A percentile compares a stretch with the other conserved stretches of the same genome.
Evolutionary conservation across 2,113 vertebrate genomes (phyloP).

Genomic region (Lanius ludovicianus): DNA sequence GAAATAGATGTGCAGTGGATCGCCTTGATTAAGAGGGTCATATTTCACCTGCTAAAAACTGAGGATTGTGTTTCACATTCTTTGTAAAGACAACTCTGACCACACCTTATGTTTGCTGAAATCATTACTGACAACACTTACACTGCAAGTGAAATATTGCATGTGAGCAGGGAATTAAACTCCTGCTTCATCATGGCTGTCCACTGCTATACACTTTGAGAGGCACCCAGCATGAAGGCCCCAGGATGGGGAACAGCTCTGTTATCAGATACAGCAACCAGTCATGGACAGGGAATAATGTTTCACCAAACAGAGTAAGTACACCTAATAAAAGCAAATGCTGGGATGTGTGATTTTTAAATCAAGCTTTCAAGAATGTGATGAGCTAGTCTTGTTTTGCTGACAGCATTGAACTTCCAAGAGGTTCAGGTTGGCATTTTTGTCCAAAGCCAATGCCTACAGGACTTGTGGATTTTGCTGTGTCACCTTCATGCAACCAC

Average conservation of each 20-base stretch:
- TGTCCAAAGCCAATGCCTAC: not conserved
- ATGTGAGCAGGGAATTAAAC: not conserved
- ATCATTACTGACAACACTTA: not conserved
- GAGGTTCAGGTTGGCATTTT: not conserved
- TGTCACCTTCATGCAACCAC: not conserved
- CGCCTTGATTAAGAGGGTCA: not conserved
- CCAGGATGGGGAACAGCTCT: not conserved
- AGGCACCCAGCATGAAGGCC: not conserved
- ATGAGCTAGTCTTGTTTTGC: not conserved
- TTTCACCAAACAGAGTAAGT: not conserved
- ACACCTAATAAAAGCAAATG: not conserved
- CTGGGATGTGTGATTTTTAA: not conserved
- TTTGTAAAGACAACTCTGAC: not conserved
- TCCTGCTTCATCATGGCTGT: not conserved
- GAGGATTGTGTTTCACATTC: not conserved
- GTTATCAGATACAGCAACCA: not conserved
- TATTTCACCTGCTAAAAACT: not conserved
- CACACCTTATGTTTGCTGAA: not conserved
- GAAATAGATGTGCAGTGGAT: not conserved
- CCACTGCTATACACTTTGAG: not conserved
- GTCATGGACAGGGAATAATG: not conserved
- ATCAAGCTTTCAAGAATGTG: not conserved
- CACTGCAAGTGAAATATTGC: not conserved
- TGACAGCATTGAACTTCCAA: not conserved
- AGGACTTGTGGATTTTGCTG: not conserved